phyloP scores from a whole-genome alignment of 1,140 invertebrate species.

The Paralvinella palmiformis region DNA sequence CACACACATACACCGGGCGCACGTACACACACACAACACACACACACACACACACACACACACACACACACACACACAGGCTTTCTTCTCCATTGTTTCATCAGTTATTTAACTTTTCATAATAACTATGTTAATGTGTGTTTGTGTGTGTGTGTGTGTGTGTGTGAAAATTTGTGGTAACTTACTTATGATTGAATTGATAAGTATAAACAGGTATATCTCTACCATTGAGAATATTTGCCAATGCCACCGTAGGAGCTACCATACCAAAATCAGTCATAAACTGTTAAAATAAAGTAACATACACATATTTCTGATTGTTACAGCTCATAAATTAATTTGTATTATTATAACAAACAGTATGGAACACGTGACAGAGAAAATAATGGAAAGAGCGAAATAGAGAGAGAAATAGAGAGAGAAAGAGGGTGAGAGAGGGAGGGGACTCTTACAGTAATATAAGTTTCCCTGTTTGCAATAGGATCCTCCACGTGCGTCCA shows the following conservation, averaged over 20 bases:
- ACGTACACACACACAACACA: no score
- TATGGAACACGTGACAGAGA: background rate
- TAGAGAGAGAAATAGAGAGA: background rate
- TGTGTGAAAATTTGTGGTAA: no score
- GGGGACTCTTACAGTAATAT: slow-evolving; percentile 2
- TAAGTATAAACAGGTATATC: slow-evolving; percentile 15
- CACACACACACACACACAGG: no score
- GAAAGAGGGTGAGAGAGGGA: background rate
- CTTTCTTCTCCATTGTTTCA: no score
- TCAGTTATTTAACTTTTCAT: no score
- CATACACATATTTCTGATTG: background rate
- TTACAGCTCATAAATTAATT: background rate
- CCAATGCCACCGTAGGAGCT: slow-evolving; percentile 9
- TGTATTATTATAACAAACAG: background rate
- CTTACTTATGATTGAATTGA: slow-evolving; percentile 3
- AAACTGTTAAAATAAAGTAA: background rate
- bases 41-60: no score
- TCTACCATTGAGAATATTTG: background rate
- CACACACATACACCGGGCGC: no score
- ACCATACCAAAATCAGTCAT: slow-evolving; percentile 15
- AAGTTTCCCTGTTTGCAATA: slow-evolving; percentile 68
- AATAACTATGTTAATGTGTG: no score
- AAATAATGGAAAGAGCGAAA: background rate
- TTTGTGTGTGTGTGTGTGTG: no score
- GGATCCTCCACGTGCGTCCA: slow-evolving; percentile 81